Evolutionary conservation across 2,113 vertebrate species (phyloP), one percentile per base, ranked within the genome.

Genomic region (Hystrix cristata): DNA sequence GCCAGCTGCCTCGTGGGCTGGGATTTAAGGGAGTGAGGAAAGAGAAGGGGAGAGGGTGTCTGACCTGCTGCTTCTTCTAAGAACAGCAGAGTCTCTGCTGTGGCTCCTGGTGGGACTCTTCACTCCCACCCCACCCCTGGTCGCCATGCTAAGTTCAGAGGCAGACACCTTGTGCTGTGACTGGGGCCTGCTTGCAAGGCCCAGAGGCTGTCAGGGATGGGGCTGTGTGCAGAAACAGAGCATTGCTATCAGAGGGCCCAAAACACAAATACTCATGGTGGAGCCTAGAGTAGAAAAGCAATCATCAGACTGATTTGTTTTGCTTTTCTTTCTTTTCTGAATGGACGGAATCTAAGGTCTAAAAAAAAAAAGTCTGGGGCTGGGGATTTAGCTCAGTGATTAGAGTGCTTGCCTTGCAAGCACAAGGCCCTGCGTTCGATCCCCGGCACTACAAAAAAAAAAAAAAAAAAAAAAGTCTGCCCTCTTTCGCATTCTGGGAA

Each of bases 81-180:
- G 64, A 80, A 83, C 14, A 59, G 34, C 38, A 16, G 59, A 38
- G 27, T 71, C 25, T 71, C 25, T 43, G 18, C 6, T n/a, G 19
- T 38, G 67, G 38, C 53, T 48, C 34, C 21, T 0, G 0, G 12
- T 46, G 5, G 76, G 31, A 76, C 31, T 64, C 0, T 23, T 64
- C 21, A 46, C 8, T 3, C 14, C 34, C 1, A n/a, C 23, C 1
- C 81, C 12, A 0, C 25, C 5, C 3, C 64, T 8, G 48, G 23
- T 25, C 59, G 72, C 76, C 6, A 14, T 21, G 14, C 29, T 88
- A 29, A 65, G 16, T 21, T 79, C 31, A 7, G 38, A 91, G 16
- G 48, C 51, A 15, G 83, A 59, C 57, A 34, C 29, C 16, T 51
- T 69, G 67, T 46, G 18, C 43, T 88, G 27, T 5, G 69, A 0